Evolutionary conservation across 2,113 vertebrate species (phyloP).

Genomic region (Oryzias woworae): DNA sequence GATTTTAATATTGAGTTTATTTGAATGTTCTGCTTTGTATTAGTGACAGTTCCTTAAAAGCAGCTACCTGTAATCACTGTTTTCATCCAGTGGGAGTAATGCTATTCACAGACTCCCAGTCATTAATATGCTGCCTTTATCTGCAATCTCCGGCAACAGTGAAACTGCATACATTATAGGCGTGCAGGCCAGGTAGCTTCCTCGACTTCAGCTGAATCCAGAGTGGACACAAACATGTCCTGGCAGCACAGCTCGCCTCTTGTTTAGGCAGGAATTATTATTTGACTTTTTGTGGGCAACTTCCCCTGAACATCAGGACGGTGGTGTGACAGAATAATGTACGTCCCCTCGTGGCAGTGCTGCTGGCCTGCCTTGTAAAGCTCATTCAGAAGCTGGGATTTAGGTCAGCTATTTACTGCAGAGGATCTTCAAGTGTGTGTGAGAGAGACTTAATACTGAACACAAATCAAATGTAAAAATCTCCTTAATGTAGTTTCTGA

Average conservation of each 20-base stretch:
- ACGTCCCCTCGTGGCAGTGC: conserved; percentile 9
- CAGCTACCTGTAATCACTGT: no score
- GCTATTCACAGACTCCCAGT: no score
- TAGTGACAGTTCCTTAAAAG: no score
- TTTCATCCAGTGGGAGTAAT: no score
- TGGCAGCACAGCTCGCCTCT: conserved; percentile 3
- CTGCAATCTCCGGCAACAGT: no score
- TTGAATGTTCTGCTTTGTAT: no score
- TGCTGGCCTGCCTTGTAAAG: conserved; percentile 26
- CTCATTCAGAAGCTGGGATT: conserved; percentile 63
- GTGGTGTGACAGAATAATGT: conserved; percentile 2
- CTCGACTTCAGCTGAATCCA: neutral
- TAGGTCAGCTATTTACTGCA: conserved; percentile 69
- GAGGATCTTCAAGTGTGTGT: conserved; percentile 38
- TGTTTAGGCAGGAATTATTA: neutral
- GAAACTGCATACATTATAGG: neutral
- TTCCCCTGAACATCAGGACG: conserved; percentile 18
- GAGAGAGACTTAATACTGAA: conserved; percentile 43
- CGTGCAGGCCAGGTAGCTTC: neutral
- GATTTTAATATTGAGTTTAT: neutral
- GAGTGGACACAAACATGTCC: conserved; percentile 14
- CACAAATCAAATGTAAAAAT: conserved; percentile 37
- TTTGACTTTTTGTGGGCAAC: conserved; percentile 5
- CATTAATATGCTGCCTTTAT: no score
- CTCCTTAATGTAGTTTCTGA: conserved; percentile 40